These are phyloP conservation scores for Hippocampus barbouri DNA, from an alignment of 2,113 vertebrate genomes.

Conservation along the genomic window DNA sequence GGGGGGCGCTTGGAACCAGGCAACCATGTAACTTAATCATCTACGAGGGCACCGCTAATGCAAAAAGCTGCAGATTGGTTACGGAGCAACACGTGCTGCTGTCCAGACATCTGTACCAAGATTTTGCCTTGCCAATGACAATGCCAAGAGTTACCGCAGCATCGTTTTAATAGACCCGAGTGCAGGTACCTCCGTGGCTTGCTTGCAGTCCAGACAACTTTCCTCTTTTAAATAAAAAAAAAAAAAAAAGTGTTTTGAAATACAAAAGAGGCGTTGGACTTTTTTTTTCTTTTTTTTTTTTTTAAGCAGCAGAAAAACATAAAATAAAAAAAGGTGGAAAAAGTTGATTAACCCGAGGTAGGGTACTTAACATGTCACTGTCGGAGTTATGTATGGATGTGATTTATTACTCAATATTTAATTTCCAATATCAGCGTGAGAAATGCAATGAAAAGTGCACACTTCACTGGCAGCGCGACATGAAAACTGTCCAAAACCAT, in stretches of 20 bases:
- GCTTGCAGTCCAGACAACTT: not conserved
- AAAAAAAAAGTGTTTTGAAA: not conserved
- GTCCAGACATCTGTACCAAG: not conserved
- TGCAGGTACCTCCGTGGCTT: conserved; percentile 1
- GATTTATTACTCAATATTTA: too few relatives aligned
- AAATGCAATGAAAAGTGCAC: too few relatives aligned
- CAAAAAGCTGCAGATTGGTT: not conserved
- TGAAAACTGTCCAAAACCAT: too few relatives aligned
- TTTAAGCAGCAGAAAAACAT: not conserved
- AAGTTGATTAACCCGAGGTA: not conserved
- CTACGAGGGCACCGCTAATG: conserved; percentile 4
- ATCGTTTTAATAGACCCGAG: not conserved
- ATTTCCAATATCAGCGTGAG: too few relatives aligned
- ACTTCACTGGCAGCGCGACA: too few relatives aligned
- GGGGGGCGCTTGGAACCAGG: not conserved
- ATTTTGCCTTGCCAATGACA: not conserved
- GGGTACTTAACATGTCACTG: not conserved
- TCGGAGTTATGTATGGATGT: not conserved
- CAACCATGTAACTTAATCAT: conserved; percentile 1
- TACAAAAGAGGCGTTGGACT: not conserved
- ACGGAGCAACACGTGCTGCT: conserved; percentile 1
- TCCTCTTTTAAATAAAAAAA: not conserved
- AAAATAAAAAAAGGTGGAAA: not conserved
- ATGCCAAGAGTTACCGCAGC: not conserved
- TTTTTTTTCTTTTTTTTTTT: too few relatives aligned